Evolutionary conservation across 2,113 vertebrate species (phyloP).

Genomic region (Apodemus sylvaticus): DNA sequence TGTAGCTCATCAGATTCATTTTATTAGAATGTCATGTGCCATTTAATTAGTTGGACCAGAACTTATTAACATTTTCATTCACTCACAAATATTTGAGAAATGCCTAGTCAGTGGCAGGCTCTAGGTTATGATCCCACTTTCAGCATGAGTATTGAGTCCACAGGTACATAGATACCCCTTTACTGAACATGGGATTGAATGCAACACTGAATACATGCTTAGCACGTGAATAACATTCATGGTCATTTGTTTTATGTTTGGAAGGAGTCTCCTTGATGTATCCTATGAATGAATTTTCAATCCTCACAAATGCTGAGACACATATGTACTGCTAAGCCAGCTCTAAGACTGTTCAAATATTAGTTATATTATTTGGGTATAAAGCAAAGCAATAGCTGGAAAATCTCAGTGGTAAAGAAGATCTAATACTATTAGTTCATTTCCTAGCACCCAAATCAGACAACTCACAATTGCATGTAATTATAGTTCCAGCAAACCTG

Average conservation of each 20-base stretch:
- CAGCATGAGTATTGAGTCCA: not conserved
- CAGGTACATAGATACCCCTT: not conserved
- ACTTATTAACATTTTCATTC: not conserved
- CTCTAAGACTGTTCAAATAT: not conserved
- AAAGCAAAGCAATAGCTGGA: not conserved
- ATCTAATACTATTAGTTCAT: not conserved
- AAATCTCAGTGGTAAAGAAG: not conserved
- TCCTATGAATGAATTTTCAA: not conserved
- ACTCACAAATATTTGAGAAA: not conserved
- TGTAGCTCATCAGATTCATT: not conserved
- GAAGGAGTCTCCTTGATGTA: not conserved
- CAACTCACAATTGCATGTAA: not conserved
- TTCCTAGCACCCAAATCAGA: not conserved
- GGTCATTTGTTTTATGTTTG: not conserved
- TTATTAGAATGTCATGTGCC: too few relatives aligned
- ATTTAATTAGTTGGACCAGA: not conserved
- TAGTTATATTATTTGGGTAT: not conserved
- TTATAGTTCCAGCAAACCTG: not conserved
- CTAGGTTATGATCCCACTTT: not conserved
- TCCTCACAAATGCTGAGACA: not conserved
- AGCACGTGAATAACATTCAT: not conserved
- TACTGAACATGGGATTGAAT: not conserved
- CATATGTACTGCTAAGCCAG: not conserved
- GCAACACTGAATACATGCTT: not conserved
- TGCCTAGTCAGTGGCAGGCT: not conserved